Evolutionary conservation across 2,888 invertebrate species (phyloP).

Genomic region (Cataglyphis cursor): DNA sequence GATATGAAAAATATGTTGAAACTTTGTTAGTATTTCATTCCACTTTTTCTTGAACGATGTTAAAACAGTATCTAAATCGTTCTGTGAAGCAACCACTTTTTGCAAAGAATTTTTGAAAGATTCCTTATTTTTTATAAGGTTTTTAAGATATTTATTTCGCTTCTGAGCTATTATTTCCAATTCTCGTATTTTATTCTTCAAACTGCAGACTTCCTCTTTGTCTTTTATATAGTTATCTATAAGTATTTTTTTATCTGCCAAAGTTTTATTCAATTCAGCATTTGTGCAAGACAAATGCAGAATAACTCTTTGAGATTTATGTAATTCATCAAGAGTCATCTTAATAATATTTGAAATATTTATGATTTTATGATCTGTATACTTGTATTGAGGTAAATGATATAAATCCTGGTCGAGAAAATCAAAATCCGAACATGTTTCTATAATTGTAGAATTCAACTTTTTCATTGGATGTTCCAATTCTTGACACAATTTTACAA

Average conservation of each 20-base stretch:
- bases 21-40: conserved; percentile 61
- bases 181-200: conserved; percentile 60
- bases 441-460: conserved; percentile 58
- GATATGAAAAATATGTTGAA: conserved; percentile 50
- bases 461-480: conserved; percentile 52
- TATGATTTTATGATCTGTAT: conserved; percentile 23
- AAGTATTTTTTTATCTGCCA: conserved; percentile 64
- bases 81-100: conserved; percentile 47
- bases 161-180: conserved; percentile 66
- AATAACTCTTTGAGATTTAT: conserved; percentile 63
- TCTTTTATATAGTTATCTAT: conserved; percentile 43
- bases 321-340: conserved; percentile 63
- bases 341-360: conserved; percentile 60
- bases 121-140: conserved; percentile 62
- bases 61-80: conserved; percentile 57
- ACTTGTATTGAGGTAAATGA: conserved; percentile 2
- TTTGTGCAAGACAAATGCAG: conserved; percentile 53
- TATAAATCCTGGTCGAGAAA: conserved; percentile 22
- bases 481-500: conserved; percentile 60
- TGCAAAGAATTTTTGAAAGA: conserved; percentile 49
- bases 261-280: conserved; percentile 64
- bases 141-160: conserved; percentile 57
- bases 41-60: conserved; percentile 63
- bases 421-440: conserved; percentile 35
- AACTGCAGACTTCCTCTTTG: conserved; percentile 60